Percentiles rank a stretch among this genome's conserved stretches.
phyloP scores from a whole-genome alignment of 2,797 vertebrate genomes.

The Pterois miles region DNA sequence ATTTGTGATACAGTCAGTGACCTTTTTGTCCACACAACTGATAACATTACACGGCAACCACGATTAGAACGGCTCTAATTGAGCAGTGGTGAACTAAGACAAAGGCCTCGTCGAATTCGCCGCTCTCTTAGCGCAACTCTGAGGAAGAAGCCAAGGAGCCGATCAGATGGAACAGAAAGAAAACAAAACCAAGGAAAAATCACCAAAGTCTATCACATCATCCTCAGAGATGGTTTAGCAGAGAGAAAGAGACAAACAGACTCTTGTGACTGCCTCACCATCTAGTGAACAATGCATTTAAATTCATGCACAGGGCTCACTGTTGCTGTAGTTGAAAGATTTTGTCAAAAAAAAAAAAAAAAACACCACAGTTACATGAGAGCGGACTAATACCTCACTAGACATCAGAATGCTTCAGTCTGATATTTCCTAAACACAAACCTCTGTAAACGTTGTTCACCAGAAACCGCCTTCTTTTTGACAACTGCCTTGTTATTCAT shows the following conservation, averaged over 20 bases:
- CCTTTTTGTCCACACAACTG: conserved; percentile 42
- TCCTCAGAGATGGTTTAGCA: conserved; percentile 53
- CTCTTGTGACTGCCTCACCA: conserved; percentile 39
- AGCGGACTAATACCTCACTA: conserved; percentile 78
- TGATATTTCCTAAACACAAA: conserved; percentile 72
- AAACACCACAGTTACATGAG: conserved; percentile 30
- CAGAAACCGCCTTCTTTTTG: conserved; percentile 81
- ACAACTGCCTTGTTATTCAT: conserved; percentile 74
- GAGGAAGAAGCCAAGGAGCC: conserved; percentile 27
- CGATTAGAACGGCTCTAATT: conserved; percentile 5
- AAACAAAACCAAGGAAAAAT: conserved; percentile 65
- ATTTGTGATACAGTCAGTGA: conserved; percentile 55
- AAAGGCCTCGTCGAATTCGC: not conserved
- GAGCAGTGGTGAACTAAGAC: conserved; percentile 16
- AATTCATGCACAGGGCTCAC: conserved; percentile 58
- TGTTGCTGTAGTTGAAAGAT: conserved; percentile 27
- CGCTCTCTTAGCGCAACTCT: conserved; percentile 1
- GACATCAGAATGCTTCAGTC: conserved; percentile 79
- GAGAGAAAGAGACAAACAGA: conserved; percentile 11
- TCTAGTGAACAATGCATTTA: conserved; percentile 42
- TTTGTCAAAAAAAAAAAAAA: not conserved
- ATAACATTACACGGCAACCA: not conserved
- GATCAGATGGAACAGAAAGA: conserved; percentile 2
- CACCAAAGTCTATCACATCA: conserved; percentile 75
- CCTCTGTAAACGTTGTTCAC: conserved; percentile 77